Evolutionary conservation across 1,140 invertebrate genomes (phyloP).

Genomic region (Gerris buenoi): DNA sequence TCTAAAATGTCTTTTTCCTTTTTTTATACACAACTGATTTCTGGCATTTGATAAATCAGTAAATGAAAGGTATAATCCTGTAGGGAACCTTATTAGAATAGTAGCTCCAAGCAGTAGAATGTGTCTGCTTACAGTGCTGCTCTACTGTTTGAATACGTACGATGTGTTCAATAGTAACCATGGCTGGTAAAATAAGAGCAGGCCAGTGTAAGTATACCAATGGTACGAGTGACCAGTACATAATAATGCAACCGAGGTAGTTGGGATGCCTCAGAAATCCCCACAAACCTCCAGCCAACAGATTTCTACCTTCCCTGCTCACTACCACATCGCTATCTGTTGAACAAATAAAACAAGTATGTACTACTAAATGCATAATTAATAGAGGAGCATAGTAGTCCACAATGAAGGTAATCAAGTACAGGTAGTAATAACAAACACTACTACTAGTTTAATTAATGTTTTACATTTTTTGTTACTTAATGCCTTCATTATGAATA

Average conservation of each 20-base stretch:
- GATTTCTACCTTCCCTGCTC: constrained; percentile 2
- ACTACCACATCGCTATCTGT: background rate
- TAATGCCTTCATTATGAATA: too few species aligned
- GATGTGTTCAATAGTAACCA: background rate
- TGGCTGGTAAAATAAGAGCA: background rate
- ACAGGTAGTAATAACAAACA: too few species aligned
- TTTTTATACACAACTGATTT: too few species aligned
- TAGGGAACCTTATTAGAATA: background rate
- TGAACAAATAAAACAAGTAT: too few species aligned
- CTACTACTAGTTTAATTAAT: too few species aligned
- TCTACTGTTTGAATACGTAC: background rate
- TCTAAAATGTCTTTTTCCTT: background rate
- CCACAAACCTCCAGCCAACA: constrained; percentile 1
- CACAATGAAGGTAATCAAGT: too few species aligned
- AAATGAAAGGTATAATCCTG: background rate
- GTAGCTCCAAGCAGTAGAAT: background rate
- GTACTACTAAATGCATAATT: too few species aligned
- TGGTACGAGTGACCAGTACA: background rate
- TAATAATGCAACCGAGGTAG: constrained; percentile 1
- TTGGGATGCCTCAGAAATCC: constrained; percentile 1
- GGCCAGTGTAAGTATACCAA: background rate
- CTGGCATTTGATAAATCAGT: background rate
- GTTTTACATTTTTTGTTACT: too few species aligned
- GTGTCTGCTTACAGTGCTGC: background rate
- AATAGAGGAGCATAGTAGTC: too few species aligned